A percentile compares a stretch with the other conserved stretches of the same genome.
phyloP scores from a whole-genome alignment of 2,888 invertebrate genomes.

The Drosophila diplacantha region DNA sequence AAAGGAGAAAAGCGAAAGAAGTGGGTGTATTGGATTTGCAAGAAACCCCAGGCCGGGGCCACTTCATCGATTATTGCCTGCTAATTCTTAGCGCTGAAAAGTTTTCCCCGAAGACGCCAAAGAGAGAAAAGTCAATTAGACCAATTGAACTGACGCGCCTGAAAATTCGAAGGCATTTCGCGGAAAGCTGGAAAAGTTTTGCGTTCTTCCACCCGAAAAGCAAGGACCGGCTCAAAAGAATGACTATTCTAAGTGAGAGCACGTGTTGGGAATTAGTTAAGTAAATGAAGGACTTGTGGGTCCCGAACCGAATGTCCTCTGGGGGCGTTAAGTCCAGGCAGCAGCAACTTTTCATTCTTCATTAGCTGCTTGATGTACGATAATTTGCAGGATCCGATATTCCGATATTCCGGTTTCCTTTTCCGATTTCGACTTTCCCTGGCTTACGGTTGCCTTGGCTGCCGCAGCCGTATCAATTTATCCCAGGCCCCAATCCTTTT shows the following conservation, averaged over 20 bases:
- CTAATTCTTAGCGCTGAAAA: constrained; percentile 54
- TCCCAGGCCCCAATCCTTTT: constrained; percentile 49
- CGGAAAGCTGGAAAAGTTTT: constrained; percentile 53
- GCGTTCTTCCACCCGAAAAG: not conserved
- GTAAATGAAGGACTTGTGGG: constrained; percentile 20
- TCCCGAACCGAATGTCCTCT: constrained; percentile 4
- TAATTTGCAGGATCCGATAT: constrained; percentile 23
- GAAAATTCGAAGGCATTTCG: constrained; percentile 35
- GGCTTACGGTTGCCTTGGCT: constrained; percentile 20
- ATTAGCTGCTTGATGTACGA: constrained; percentile 23
- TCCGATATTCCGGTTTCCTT: constrained; percentile 9
- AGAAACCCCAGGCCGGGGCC: constrained; percentile 18
- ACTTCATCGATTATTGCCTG: constrained; percentile 62
- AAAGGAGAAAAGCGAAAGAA: not conserved
- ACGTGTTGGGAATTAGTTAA: constrained; percentile 54
- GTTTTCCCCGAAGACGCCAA: constrained; percentile 28
- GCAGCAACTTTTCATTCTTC: constrained; percentile 18
- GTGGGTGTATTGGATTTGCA: constrained; percentile 44
- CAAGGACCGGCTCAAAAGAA: not conserved
- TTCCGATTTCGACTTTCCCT: constrained; percentile 6
- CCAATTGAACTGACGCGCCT: constrained; percentile 59
- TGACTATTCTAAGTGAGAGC: constrained; percentile 49
- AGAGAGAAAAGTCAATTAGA: constrained; percentile 62
- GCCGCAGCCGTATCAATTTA: constrained; percentile 29
- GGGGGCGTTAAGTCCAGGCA: not conserved